Evolutionary conservation across 2,113 vertebrate genomes (phyloP).

Genomic region (Perca fluviatilis): DNA sequence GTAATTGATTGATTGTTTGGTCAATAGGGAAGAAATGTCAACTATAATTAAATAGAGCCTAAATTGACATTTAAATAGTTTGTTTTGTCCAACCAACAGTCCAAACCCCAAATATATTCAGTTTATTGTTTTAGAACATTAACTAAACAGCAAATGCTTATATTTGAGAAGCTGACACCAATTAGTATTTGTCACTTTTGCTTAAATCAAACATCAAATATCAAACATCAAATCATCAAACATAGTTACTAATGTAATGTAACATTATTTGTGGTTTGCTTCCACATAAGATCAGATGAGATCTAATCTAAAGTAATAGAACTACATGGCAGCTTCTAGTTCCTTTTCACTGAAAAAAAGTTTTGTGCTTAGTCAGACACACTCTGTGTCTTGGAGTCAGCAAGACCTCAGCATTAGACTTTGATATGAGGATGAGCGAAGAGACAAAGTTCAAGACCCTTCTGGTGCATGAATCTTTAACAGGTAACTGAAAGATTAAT

Average conservation of each 20-base stretch:
- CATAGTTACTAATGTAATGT: not conserved
- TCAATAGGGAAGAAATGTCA: not conserved
- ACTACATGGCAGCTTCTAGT: not conserved
- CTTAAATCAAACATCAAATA: too few species aligned
- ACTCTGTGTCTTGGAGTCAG: conserved; percentile 4
- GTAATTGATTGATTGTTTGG: not conserved
- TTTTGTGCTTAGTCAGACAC: not conserved
- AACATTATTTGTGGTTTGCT: not conserved
- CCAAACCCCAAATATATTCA: not conserved
- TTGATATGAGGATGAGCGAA: conserved; percentile 29
- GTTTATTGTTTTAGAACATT: not conserved
- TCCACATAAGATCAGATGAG: not conserved
- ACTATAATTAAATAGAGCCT: not conserved
- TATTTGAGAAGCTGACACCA: not conserved
- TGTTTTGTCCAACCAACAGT: not conserved
- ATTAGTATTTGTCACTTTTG: not conserved
- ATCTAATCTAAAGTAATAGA: not conserved
- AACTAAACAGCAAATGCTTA: not conserved
- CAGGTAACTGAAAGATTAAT: conserved; percentile 67
- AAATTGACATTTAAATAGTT: not conserved
- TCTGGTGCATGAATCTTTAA: conserved; percentile 65
- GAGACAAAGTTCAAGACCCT: conserved; percentile 47
- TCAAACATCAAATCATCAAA: too few species aligned
- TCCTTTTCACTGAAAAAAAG: not conserved
- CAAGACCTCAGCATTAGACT: conserved; percentile 1